Base-by-base conservation (phyloP, 1,140 invertebrate species). In the Scaptodrosophila lebanonensis region DNA sequence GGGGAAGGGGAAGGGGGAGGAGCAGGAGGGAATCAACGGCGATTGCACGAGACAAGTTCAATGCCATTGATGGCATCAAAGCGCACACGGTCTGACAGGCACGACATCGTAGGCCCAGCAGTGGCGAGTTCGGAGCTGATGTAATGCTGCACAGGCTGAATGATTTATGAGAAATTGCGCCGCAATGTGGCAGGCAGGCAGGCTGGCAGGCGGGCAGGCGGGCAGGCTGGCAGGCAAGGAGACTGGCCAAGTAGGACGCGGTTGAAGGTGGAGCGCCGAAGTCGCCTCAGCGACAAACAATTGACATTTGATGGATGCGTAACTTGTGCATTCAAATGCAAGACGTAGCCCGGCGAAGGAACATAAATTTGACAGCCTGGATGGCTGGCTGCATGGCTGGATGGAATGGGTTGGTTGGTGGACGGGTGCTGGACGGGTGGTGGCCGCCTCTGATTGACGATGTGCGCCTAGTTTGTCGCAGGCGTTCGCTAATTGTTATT, bases 301-400 rank as follows among this genome's bases (percentile, higher is more conserved):
- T 82, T 82, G 75, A 82, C 75, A 82, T 82, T 75, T 82, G 75
- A 82, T 82, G 75, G 75, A 82, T 82, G 75, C 75, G 75, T 82
- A 82, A 82, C 75, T 82, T 54, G 66, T 82, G 75, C 75, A 82
- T 82, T 82, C 69, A 82, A 82, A 82, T 82, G 62, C 53, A 18
- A 27, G 25, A 32, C 43, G n/a, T n/a, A n/a, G n/a, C n/a, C 13
- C 25, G 38, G 22, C 32, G n/a, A 11, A 13, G 3, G 17, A 42
- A 38, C 57, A 53, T 59, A 56, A 52, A 73, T 73, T 69, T 79
- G 75, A 79, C 73, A 79, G 53, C 15, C 35, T n/a, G n/a, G n/a
- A n/a, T n/a, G n/a, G n/a, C n/a, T n/a, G n/a, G n/a, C n/a, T n/a
- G n/a, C n/a, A n/a, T n/a, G n/a, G n/a, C n/a, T n/a, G n/a, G n/a